phyloP scores from a whole-genome alignment of 2,797 vertebrate species.

The Calcarius lapponicus region DNA sequence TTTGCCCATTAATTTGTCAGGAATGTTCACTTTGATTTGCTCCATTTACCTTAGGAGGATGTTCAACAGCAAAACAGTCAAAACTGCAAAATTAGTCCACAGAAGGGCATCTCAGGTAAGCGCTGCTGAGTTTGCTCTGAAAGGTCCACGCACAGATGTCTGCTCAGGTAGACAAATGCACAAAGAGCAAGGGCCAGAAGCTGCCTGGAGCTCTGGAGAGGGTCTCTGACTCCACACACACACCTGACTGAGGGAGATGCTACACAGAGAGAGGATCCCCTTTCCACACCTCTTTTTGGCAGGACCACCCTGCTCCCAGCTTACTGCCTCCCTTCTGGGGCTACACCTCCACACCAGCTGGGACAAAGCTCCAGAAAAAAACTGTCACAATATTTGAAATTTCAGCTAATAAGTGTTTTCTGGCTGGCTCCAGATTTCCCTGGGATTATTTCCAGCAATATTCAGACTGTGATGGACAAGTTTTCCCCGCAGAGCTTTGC shows the following conservation, averaged over 20 bases:
- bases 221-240: not conserved
- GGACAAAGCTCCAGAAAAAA: not conserved
- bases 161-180: not conserved
- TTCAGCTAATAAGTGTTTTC: not conserved
- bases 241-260: rapidly evolving
- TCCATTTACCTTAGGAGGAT: slow-evolving; percentile 34
- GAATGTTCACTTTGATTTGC: slow-evolving; percentile 31
- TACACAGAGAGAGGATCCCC: not conserved
- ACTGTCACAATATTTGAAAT: not conserved
- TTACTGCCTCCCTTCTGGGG: not conserved
- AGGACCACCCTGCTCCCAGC: not conserved
- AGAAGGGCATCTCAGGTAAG: not conserved
- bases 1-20: slow-evolving; percentile 50
- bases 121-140: not conserved
- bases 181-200: not conserved
- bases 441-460: not conserved
- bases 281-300: not conserved
- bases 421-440: not conserved
- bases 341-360: not conserved
- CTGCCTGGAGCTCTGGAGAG: not conserved
- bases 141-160: not conserved
- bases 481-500: not conserved
- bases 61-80: not conserved
- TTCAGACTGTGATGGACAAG: not conserved
- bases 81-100: not conserved